Conservation (phyloP, 2,113 vertebrate species). For the Elephantulus edwardii region DNA sequence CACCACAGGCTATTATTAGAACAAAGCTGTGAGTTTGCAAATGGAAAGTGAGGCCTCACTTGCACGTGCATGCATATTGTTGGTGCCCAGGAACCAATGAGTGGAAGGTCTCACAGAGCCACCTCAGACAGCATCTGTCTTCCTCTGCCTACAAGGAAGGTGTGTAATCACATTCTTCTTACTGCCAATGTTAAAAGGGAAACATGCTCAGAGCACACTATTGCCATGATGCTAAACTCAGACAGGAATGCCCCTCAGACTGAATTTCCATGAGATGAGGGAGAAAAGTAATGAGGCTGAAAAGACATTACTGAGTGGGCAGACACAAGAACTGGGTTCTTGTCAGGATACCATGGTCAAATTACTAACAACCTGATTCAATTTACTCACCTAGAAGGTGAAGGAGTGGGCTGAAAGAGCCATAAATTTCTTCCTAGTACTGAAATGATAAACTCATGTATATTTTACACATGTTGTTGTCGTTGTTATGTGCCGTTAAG, state of each 20-base stretch:
- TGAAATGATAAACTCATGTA: neutral
- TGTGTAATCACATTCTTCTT: constrained; percentile 71
- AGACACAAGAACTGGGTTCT: neutral
- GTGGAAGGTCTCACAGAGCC: constrained; percentile 26
- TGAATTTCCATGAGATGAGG: constrained; percentile 3
- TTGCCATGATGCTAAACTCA: constrained; percentile 14
- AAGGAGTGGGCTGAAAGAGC: neutral
- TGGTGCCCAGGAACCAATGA: neutral
- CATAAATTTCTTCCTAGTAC: neutral
- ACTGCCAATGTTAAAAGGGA: constrained; percentile 49
- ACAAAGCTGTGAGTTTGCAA: constrained; percentile 50
- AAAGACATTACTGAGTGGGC: neutral
- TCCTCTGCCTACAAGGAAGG: constrained; percentile 70
- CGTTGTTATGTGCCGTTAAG: neutral
- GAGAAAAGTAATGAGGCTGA: neutral
- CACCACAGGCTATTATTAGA: constrained; percentile 56
- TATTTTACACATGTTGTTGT: rapidly evolving
- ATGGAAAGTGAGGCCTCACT: constrained; percentile 50
- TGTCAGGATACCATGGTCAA: neutral
- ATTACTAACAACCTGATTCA: neutral
- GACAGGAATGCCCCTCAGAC: neutral
- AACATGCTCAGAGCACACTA: neutral
- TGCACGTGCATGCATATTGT: neutral
- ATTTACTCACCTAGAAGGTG: neutral
- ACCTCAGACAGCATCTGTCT: constrained; percentile 81